phyloP scores from a whole-genome alignment of 2,888 invertebrate genomes.

The Nomada goodeniana region DNA sequence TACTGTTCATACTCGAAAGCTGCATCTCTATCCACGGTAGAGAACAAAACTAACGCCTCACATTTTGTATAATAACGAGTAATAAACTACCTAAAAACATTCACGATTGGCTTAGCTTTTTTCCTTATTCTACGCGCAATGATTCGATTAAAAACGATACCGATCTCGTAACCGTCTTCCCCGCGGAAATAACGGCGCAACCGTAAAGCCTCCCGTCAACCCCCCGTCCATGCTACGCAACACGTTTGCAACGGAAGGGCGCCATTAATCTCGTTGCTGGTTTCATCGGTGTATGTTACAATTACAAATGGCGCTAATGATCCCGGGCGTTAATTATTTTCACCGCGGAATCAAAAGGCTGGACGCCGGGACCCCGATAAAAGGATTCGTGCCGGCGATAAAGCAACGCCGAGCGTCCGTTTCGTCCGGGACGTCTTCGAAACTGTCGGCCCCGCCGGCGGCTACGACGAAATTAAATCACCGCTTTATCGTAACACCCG shows the following conservation, averaged over 20 bases:
- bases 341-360: slow-evolving; percentile 2
- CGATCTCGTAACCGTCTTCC: background rate
- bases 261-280: no score
- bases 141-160: background rate
- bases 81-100: no score
- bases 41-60: no score
- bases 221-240: background rate
- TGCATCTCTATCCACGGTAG: no score
- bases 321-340: slow-evolving; percentile 34
- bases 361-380: slow-evolving; percentile 13
- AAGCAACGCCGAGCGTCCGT: slow-evolving; percentile 39
- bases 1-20: no score
- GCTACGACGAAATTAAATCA: slow-evolving; percentile 77
- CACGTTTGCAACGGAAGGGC: background rate
- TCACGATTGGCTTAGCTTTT: no score
- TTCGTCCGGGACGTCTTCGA: slow-evolving; percentile 18
- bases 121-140: background rate
- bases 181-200: background rate
- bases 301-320: background rate
- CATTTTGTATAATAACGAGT: no score
- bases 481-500: slow-evolving; percentile 78
- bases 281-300: background rate
- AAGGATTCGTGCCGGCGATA: slow-evolving; percentile 32
- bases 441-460: slow-evolving; percentile 6
- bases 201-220: background rate